Percentiles rank a stretch among this genome's conserved stretches.
These are phyloP conservation scores for Coregonus sp. DNA, from an alignment of 2,797 vertebrate genomes.

Conservation along the genomic window DNA sequence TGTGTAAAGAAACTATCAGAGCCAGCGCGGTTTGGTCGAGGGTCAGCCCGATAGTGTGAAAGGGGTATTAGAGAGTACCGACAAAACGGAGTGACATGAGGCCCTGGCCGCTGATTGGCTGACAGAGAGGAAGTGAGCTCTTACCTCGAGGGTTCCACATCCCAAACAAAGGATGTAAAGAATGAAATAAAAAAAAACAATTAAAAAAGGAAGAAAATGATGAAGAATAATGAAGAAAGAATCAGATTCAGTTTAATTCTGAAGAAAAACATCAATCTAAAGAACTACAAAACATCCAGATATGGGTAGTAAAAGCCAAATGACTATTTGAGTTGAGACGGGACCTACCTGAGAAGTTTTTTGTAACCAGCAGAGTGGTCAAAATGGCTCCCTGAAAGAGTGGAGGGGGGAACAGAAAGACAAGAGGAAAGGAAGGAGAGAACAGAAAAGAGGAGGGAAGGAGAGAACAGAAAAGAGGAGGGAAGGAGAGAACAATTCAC, in stretches of 20 bases:
- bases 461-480: too few species aligned
- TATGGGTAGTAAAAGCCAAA: not conserved
- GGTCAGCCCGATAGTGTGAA: too few species aligned
- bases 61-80: slow-evolving; percentile 24
- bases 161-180: slow-evolving; percentile 76
- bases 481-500: too few species aligned
- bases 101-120: not conserved
- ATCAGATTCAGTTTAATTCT: not conserved
- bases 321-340: not conserved
- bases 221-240: not conserved
- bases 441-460: not conserved
- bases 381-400: slow-evolving; percentile 89
- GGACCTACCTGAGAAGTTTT: slow-evolving; percentile 95
- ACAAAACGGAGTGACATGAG: slow-evolving; percentile 40
- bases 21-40: too few species aligned
- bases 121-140: slow-evolving; percentile 40
- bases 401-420: slow-evolving; percentile 34
- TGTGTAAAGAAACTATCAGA: too few species aligned
- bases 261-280: slow-evolving; percentile 30
- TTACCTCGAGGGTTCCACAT: slow-evolving; percentile 79
- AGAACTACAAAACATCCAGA: not conserved
- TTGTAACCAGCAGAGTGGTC: slow-evolving; percentile 98
- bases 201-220: slow-evolving; percentile 27
- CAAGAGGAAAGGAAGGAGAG: not conserved
- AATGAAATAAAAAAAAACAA: slow-evolving; percentile 48